phyloP scores from a whole-genome alignment of 2,797 vertebrate species.

The Chanos chanos region DNA sequence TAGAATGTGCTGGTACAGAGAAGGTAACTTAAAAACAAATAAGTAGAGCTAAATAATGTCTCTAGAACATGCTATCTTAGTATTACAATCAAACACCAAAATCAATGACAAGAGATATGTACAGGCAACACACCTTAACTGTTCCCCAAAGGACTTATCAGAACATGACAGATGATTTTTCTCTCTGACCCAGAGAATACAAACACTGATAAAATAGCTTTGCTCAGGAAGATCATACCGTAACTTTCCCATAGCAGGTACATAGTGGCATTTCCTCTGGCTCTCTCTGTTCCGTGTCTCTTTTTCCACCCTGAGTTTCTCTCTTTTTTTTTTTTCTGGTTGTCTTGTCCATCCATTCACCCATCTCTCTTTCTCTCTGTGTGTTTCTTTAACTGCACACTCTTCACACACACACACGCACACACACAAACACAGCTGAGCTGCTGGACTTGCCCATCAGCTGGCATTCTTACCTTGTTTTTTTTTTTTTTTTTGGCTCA shows the following conservation, averaged over 20 bases:
- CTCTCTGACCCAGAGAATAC: too few relatives aligned
- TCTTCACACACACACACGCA: conserved; percentile 21
- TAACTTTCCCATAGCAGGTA: conserved; percentile 42
- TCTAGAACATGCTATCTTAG: too few relatives aligned
- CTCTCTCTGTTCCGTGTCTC: conserved; percentile 47
- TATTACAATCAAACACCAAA: too few relatives aligned
- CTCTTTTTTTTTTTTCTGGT: conserved; percentile 36
- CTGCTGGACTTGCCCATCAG: conserved; percentile 59
- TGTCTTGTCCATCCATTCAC: conserved; percentile 27
- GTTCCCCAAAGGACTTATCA: too few relatives aligned
- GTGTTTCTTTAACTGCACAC: conserved; percentile 11
- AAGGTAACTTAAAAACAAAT: conserved; percentile 39
- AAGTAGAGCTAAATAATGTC: too few relatives aligned
- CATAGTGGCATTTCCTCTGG: conserved; percentile 45
- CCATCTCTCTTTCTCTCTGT: conserved; percentile 13
- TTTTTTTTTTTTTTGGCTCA: conserved; percentile 73
- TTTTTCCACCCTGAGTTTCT: conserved; percentile 17
- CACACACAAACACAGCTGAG: conserved; percentile 44
- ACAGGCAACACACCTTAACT: too few relatives aligned
- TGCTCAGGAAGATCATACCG: conserved; percentile 65
- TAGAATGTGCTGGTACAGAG: conserved; percentile 57
- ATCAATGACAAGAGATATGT: too few relatives aligned
- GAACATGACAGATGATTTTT: too few relatives aligned
- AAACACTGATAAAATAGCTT: too few relatives aligned
- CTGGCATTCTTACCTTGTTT: conserved; percentile 73